A percentile compares a stretch with the other conserved stretches of the same genome.
These are phyloP conservation scores for Triops longicaudatus DNA, from an alignment of 1,140 invertebrate genomes.

Conservation along the genomic window DNA sequence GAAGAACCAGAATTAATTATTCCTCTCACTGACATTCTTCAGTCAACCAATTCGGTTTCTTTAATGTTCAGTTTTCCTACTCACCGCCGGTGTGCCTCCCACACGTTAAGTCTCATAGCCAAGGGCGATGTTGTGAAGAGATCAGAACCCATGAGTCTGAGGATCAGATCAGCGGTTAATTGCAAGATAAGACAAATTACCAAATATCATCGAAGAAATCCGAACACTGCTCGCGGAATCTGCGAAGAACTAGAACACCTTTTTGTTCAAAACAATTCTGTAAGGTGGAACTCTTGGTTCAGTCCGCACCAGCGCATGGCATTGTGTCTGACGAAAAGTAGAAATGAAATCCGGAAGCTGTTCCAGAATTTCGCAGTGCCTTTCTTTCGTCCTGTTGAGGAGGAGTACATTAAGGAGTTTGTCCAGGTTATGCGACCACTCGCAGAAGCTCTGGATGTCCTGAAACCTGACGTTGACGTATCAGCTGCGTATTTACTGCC, in stretches of 20 bases:
- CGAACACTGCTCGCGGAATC: not conserved
- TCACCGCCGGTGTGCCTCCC: too few relatives aligned
- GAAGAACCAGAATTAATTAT: not conserved
- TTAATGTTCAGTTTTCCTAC: not conserved
- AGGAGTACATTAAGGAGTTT: not conserved
- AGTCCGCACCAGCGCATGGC: too few relatives aligned
- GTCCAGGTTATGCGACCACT: not conserved
- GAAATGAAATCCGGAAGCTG: not conserved
- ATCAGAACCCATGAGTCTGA: not conserved
- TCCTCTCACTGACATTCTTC: not conserved
- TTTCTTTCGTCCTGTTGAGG: too few relatives aligned
- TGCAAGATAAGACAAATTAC: too few relatives aligned
- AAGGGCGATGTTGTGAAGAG: too few relatives aligned
- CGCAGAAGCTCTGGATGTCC: constrained; percentile 5
- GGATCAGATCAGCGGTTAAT: not conserved
- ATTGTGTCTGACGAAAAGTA: not conserved
- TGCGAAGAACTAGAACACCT: too few relatives aligned
- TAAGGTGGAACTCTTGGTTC: not conserved
- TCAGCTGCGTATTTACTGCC: not conserved
- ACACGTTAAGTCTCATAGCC: too few relatives aligned
- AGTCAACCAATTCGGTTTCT: not conserved
- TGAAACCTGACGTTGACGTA: not conserved
- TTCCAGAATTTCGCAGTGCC: not conserved
- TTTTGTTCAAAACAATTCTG: not conserved
- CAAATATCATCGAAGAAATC: not conserved